Evolutionary conservation across 2,888 invertebrate species (phyloP).

Genomic region (Trichogramma evanescens): DNA sequence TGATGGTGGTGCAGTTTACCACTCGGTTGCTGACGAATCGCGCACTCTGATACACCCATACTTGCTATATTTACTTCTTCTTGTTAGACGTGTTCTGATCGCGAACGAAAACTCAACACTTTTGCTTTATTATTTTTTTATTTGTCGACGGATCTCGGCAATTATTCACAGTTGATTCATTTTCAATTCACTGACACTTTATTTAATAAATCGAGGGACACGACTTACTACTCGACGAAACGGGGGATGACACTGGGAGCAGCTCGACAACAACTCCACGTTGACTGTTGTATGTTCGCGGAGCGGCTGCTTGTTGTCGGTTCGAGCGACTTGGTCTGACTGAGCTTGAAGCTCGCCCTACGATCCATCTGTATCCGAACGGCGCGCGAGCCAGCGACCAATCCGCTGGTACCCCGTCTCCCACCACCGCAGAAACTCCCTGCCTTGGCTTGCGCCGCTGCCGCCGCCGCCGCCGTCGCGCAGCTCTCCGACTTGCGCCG

Average conservation of each 20-base stretch:
- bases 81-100: constrained; percentile 15
- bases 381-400: constrained; percentile 44
- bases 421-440: constrained; percentile 16
- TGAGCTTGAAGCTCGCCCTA: background rate
- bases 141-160: no score
- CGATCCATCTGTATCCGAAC: constrained; percentile 24
- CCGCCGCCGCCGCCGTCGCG: background rate
- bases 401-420: constrained; percentile 22
- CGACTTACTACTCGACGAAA: no score
- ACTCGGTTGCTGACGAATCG: background rate
- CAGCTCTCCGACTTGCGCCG: background rate
- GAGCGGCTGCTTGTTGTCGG: background rate
- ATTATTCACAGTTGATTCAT: no score
- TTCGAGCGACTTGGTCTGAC: background rate
- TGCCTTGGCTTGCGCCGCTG: background rate
- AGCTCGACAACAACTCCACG: no score
- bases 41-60: background rate
- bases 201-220: no score
- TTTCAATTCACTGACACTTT: no score
- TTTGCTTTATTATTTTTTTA: no score
- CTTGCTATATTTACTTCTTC: constrained; percentile 9
- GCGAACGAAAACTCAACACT: constrained; percentile 6
- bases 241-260: no score
- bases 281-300: constrained; percentile 1
- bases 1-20: constrained; percentile 15